phyloP scores from a whole-genome alignment of 1,140 invertebrate species.

The Drosophila hydei region DNA sequence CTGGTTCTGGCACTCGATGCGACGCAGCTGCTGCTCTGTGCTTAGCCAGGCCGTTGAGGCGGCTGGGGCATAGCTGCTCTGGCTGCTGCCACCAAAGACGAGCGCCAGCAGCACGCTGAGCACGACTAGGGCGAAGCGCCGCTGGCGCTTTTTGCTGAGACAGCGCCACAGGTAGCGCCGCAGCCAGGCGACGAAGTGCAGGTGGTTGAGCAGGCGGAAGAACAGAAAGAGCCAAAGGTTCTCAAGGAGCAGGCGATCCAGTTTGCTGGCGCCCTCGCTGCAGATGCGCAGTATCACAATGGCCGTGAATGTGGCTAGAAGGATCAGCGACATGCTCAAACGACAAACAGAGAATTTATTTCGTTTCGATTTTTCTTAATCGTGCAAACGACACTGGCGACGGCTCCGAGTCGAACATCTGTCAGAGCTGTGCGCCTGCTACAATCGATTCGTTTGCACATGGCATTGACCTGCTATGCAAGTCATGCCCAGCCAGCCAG shows the following conservation, averaged over 20 bases:
- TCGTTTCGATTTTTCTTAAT: neutral
- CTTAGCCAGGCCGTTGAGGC: neutral
- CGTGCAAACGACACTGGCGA: neutral
- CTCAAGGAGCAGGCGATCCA: slow-evolving; percentile 9
- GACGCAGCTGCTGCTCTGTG: slow-evolving; percentile 2
- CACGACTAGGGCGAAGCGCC: neutral
- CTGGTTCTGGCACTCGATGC: neutral
- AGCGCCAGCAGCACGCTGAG: neutral
- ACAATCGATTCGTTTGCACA: slow-evolving; percentile 29
- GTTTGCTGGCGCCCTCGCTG: slow-evolving; percentile 6
- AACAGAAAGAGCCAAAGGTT: slow-evolving; percentile 14
- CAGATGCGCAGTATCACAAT: slow-evolving; percentile 8
- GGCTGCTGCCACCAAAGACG: neutral
- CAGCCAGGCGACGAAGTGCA: neutral
- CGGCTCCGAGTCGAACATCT: neutral
- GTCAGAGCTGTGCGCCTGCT: slow-evolving; percentile 6
- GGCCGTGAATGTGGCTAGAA: slow-evolving; percentile 5
- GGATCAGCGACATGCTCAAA: slow-evolving; percentile 8
- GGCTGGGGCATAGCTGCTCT: too few relatives aligned
- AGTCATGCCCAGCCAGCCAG: slow-evolving; percentile 3
- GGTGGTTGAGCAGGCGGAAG: slow-evolving; percentile 2
- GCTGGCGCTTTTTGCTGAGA: neutral
- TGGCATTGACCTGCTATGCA: slow-evolving; percentile 71
- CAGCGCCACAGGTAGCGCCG: neutral
- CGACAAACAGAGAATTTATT: slow-evolving; percentile 2